These are phyloP conservation scores for Ceryle rudis DNA, from an alignment of 2,797 vertebrate genomes.

Conservation along the genomic window DNA sequence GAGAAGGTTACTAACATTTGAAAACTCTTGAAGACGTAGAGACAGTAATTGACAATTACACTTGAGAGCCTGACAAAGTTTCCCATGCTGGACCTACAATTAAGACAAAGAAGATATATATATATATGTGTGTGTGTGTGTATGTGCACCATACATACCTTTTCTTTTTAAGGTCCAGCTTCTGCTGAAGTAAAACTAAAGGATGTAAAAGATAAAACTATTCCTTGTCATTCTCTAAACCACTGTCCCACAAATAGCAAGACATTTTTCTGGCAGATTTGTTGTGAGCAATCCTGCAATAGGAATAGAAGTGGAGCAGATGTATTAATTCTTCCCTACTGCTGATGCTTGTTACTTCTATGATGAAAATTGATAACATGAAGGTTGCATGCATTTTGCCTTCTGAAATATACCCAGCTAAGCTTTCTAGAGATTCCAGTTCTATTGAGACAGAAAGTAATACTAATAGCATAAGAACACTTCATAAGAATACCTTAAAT, in stretches of 20 bases:
- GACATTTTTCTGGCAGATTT: neutral
- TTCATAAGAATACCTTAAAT: neutral
- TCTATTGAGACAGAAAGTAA: neutral
- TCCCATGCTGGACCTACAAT: neutral
- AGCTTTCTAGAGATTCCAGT: neutral
- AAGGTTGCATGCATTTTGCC: neutral
- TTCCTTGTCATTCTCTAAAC: neutral
- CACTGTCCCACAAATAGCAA: rapidly evolving
- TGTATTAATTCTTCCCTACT: neutral
- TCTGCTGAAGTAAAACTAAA: neutral
- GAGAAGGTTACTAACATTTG: neutral
- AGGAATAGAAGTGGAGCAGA: neutral
- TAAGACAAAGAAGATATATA: neutral
- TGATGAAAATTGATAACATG: neutral
- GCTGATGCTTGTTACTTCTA: neutral
- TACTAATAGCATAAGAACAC: neutral
- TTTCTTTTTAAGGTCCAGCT: neutral
- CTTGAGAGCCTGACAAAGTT: neutral
- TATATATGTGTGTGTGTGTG: neutral
- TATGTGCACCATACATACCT: neutral
- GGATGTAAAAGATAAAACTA: neutral
- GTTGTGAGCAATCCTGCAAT: neutral
- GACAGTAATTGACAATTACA: neutral
- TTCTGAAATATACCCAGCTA: neutral
- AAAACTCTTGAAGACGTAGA: neutral